Conservation (phyloP, 2,888 invertebrate species). For the Poecilus cupreus region DNA sequence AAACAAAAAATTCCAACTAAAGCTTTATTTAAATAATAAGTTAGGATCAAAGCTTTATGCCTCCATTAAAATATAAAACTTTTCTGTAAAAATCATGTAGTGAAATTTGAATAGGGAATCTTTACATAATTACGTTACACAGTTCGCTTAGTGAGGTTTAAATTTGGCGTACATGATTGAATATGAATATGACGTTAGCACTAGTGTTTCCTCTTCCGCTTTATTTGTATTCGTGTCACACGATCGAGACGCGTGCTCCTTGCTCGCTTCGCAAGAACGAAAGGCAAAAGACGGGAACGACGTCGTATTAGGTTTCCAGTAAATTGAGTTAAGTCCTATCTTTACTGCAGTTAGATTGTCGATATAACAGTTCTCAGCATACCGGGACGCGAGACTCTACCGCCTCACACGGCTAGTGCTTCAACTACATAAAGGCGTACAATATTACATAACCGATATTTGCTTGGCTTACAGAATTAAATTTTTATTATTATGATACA, state of each 20-base stretch:
- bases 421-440: no score
- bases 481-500: no score
- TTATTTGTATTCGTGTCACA: constrained; percentile 32
- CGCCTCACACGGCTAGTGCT: no score
- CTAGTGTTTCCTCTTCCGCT: constrained; percentile 1
- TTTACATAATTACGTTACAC: background rate
- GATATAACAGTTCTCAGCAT: constrained; percentile 42
- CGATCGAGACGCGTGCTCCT: background rate
- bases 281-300: constrained; percentile 23
- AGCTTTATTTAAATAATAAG: no score
- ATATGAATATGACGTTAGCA: constrained; percentile 28
- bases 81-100: no score
- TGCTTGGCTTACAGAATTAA: no score
- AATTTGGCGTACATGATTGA: constrained; percentile 33
- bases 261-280: background rate
- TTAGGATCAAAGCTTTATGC: no score
- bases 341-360: constrained; percentile 48
- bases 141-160: constrained; percentile 1
- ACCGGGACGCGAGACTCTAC: background rate
- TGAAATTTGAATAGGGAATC: constrained; percentile 27
- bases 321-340: constrained; percentile 51
- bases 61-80: no score
- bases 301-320: constrained; percentile 43
- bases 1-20: no score
- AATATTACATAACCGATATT: no score